Evolutionary conservation across 1,140 invertebrate genomes (phyloP), one percentile per base, ranked within the genome.

Genomic region (Drosophila ohnishii): DNA sequence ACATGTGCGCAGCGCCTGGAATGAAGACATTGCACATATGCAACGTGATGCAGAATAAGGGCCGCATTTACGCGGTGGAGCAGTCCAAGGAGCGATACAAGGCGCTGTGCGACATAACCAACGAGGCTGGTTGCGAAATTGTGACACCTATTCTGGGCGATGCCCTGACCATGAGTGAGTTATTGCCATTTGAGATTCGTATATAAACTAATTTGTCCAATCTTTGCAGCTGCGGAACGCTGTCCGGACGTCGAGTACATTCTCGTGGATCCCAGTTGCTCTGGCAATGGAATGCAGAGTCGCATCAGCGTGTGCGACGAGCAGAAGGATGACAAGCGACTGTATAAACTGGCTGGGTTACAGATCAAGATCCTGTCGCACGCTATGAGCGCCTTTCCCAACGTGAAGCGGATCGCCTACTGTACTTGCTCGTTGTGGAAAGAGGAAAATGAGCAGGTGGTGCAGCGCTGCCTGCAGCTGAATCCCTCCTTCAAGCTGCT

Each of bases 1-100:
- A 99, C 91, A 96, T 97, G 94, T 99, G 98, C 93, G 97, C 98
- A 10, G 98, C 98, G 28, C 98, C 98, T 11, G 98, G 98, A 40
- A 98, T 98, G 95, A 99, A 99, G 92, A 97, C 98, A 0, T 95
- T 95, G 14, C 96, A 98, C 92, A 90, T 98, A 19, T 97, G 97
- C 55, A 95, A 97, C 32, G 92, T 96, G 9, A 94, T 98, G 90
- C 92, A 95, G 53, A 97, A 98, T 92, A 91, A 94, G 91, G 94
- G 97, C 14, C 95, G 93, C 84, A 94, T 99, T 14, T 97, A 95
- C 91, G 96, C 98, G 0, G 94, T 97, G 25, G 98, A 99, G 91
- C 94, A 94, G 71, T 94, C 96, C 89, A 73, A 83, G 22, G 92
- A 94, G 22, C 93, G 98, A 73, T 96, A 94, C 79, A 78, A 94